Base-by-base conservation (phyloP, 1,140 invertebrate genomes). In the Heliothis virescens region DNA sequence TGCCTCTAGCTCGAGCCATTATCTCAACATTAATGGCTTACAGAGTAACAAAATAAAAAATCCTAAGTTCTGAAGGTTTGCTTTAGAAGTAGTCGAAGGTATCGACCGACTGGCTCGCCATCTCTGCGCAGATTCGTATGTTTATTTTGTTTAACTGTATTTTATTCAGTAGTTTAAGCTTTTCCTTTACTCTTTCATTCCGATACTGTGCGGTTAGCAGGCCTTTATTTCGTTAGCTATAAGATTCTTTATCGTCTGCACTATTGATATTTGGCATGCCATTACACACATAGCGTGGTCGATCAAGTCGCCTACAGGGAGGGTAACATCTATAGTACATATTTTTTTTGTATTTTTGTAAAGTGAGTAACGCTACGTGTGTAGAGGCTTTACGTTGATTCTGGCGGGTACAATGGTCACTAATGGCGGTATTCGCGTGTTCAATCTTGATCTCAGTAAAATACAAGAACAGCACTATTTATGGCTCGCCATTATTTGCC, bases 141-240 rank as follows among this genome's bases (percentile, higher is more conserved):
- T 88, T 91, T 90, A 90, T 90, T 90, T 91, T 90, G 84, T 91
- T 90, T 81, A 81, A 84, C 84, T 80, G 74, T 90, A 86, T 86
- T 89, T 88, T 71, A 71, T 80, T 76, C 57, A 60, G 15, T 80
- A 89, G 71, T 73, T 88, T 90, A 88, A 87, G 86, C 86, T 90
- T 83, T 89, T 80, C 84, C 79, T 85, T 85, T 86, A 89, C 86
- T 91, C 71, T 88, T 89, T 91, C 91, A 93, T 93, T 93, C 91
- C 90, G 88, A 86, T 83, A 65, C 79, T 81, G 34, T 76, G 75
- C 59, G 74, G 75, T 82, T 62, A 67, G 69, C 62, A 59, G 63
- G 52, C 75, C 67, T 65, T 82, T 79, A 63, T 72, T 52, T 72
- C 48, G 16, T 76, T 55, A 79, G 29, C 75, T 79, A 63, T 79